Percentiles rank a stretch among this genome's conserved stretches.
Evolutionary conservation across 2,888 invertebrate genomes (phyloP).

Genomic region (Arenicola marina): DNA sequence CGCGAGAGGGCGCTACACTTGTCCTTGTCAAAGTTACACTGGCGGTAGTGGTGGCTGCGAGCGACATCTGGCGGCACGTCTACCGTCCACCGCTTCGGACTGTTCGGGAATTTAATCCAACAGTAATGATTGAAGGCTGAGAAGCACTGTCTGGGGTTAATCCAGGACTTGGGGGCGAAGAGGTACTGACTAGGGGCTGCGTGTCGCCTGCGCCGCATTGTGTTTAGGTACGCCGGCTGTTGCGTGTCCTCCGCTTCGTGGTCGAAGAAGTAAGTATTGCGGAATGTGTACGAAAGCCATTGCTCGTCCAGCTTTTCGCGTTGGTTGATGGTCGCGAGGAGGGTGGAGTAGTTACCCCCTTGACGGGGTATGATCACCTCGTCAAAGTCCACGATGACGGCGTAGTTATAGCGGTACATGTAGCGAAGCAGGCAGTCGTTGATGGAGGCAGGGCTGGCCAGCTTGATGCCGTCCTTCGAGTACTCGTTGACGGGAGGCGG

Average conservation of each 20-base stretch:
- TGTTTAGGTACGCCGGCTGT: constrained; percentile 9
- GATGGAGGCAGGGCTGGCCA: constrained; percentile 28
- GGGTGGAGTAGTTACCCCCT: constrained; percentile 15
- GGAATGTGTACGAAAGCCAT: constrained; percentile 25
- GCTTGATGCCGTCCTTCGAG: constrained; percentile 5
- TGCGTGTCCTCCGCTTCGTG: constrained; percentile 10
- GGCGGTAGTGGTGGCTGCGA: constrained; percentile 29
- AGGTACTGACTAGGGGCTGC: constrained; percentile 8
- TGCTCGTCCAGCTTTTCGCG: constrained; percentile 7
- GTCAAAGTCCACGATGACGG: constrained; percentile 19
- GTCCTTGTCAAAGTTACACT: constrained; percentile 12
- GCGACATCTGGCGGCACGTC: constrained; percentile 16
- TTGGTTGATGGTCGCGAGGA: constrained; percentile 18
- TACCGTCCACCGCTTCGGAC: constrained; percentile 3
- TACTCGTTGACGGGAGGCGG: constrained; percentile 22
- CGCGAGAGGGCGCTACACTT: constrained; percentile 3
- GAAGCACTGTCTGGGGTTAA: constrained; percentile 24
- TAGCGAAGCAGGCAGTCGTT: constrained; percentile 36
- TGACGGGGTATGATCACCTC: constrained; percentile 24
- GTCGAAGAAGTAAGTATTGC: constrained; percentile 27
- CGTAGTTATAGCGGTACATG: constrained; percentile 23
- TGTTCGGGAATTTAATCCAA: constrained; percentile 10
- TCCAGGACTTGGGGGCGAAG: constrained; percentile 21
- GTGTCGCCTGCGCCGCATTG: constrained; percentile 3
- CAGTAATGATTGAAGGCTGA: constrained; percentile 36